Base-by-base conservation (phyloP, 2,797 vertebrate species). In the Sebastes hubbsi region DNA sequence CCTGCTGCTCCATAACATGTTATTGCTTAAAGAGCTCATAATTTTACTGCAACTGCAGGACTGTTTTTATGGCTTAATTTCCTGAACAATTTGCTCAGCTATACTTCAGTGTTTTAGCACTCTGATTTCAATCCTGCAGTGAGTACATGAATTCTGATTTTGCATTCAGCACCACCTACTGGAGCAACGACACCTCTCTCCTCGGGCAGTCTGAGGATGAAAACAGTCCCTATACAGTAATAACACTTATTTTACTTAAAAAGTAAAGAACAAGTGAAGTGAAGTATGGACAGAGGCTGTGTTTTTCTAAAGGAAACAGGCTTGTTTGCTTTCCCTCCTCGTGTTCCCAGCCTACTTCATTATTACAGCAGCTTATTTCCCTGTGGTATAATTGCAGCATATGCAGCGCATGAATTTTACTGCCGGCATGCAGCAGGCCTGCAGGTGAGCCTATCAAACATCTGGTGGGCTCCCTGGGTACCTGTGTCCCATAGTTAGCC, bases 401-500 rank as follows among this genome's bases (percentile, higher is more conserved):
- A 94, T 91, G 93, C 89, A 87, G 91, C 58, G 11, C 91, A 91
- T 91, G 86, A 89, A 86, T 93, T 95, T 94, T 93, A 94, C 91
- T 92, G 92, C 93, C 92, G 87, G 69, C 84, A 78, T 85, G 18
- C 91, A 92, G 91, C 81, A 83, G 92, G 91, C 86, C 84, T 90
- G 93, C 93, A 95, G 94, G 94, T 95, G 90, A 93, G 93, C 90
- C 88, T 87, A 94, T 90, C 88, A 90, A 94, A 95, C 94, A 95
- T 95, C 93, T 95, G 93, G 92, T 82, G 78, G 87, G 81, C 77
- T 94, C 92, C 94, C 92, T 83, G 86, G 93, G 86, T 93, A 95
- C 94, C 87, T 93, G 93, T 86, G 85, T 91, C 83, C 88, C 82
- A 90, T 46, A 87, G 85, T 89, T 85, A 86, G 91, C 88, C 72